Conservation (phyloP, 35 echinoderm and acorn worm genomes). For the Holothuria glaberrima region DNA sequence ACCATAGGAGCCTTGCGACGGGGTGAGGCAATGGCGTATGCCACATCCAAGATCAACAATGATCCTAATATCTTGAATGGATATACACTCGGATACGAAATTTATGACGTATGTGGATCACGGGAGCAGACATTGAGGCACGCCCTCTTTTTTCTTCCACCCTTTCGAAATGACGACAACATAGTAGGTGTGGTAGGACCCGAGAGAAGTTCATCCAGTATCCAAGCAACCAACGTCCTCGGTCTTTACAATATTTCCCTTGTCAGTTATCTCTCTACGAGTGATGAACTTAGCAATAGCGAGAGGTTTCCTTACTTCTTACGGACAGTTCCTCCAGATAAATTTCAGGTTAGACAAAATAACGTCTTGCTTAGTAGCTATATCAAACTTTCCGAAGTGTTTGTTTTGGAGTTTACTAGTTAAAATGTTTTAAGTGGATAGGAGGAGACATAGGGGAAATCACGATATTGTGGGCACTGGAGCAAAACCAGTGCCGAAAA, state of each 20-base stretch:
- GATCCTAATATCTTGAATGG: neutral
- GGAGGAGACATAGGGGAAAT: too few relatives aligned
- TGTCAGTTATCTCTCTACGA: conserved; percentile 66
- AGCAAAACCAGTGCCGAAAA: too few relatives aligned
- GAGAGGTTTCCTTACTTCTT: conserved; percentile 65
- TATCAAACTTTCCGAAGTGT: too few relatives aligned
- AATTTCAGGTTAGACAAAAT: conserved; percentile 64
- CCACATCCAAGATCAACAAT: conserved; percentile 12
- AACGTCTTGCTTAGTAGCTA: conserved; percentile 2
- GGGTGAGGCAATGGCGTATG: conserved; percentile 3
- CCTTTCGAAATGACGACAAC: neutral
- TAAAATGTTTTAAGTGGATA: too few relatives aligned
- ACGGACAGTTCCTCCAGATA: conserved; percentile 70
- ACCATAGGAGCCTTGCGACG: neutral
- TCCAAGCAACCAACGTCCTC: neutral
- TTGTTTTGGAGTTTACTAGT: too few relatives aligned
- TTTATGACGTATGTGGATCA: conserved; percentile 3
- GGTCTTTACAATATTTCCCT: conserved; percentile 56
- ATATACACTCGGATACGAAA: neutral
- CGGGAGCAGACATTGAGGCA: neutral
- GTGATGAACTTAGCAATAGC: conserved; percentile 74
- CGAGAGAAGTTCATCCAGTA: conserved; percentile 53
- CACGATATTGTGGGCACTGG: too few relatives aligned
- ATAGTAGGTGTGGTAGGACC: conserved; percentile 67
- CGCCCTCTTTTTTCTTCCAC: conserved; percentile 3